Evolutionary conservation across 1,140 invertebrate genomes (phyloP), one percentile per base, ranked within the genome.

Genomic region (Galleria mellonella): DNA sequence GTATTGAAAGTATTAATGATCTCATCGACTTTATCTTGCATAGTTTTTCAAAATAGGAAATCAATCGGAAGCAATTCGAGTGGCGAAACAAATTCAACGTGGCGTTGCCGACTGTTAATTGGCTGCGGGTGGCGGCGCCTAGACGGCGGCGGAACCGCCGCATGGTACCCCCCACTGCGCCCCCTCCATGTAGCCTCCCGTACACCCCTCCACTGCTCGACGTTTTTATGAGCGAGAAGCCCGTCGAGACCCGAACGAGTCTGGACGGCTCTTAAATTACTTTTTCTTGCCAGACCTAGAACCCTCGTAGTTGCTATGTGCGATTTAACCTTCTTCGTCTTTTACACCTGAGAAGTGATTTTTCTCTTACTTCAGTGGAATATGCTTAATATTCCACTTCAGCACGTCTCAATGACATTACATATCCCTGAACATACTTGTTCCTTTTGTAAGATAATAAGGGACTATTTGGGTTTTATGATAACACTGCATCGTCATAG

Each of bases 131-230:
- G 77, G 76, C 70, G 83, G 79, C 82, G 82, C 81, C 79, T 78
- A 83, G 78, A 85, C 79, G 78, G 81, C 75, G 78, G 75, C 73
- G 72, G 78, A 81, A 81, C 78, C 77, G 69, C 78, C 78, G 82
- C 82, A 83, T 78, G 75, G 70, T 59, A 40, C 69, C 74, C 64
- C 70, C 69, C 43, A 36, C 15, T 37, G 43, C 47, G 33, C 69
- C 70, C 74, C 54, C 66, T 48, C 64, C 63, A 64, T 55, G 43
- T 48, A 35, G 35, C 44, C 46, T 40, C 56, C 62, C 63, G 62
- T 47, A 51, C 55, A 50, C 54, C 65, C 73, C 59, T 52, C 62
- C 46, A 52, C 48, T 62, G 62, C 58, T 68, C 57, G 59, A 45
- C 69, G 69, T 77, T 83, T 81, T 83, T 82, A 81, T 75, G 75